Evolutionary conservation across 2,113 vertebrate genomes (phyloP).

Genomic region (Cyanistes caeruleus): DNA sequence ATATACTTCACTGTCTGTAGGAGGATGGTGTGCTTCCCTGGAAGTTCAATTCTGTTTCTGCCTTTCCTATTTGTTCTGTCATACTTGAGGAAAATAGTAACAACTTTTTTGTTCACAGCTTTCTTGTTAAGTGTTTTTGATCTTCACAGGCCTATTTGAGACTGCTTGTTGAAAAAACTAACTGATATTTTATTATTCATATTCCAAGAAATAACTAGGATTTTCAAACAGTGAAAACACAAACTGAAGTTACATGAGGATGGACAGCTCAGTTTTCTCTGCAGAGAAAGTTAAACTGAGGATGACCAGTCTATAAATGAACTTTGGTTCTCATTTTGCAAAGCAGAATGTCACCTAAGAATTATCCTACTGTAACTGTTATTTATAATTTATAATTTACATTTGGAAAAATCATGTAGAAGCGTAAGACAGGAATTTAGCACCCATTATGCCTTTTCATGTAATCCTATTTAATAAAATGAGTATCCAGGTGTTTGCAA

Average conservation of each 20-base stretch:
- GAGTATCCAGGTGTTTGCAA: background rate
- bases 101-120: background rate
- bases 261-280: background rate
- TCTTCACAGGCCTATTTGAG: background rate
- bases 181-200: background rate
- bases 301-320: background rate
- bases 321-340: background rate
- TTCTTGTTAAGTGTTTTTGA: background rate
- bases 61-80: background rate
- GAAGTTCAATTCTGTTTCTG: background rate
- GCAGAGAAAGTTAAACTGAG: background rate
- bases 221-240: background rate
- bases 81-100: background rate
- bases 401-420: background rate
- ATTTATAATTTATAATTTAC: background rate
- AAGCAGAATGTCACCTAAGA: background rate
- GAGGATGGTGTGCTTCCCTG: background rate
- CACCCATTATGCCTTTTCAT: background rate
- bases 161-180: background rate
- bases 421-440: background rate
- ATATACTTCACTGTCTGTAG: background rate
- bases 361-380: background rate
- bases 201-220: background rate
- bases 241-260: background rate
- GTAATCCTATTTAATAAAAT: background rate